These are phyloP conservation scores for Sinosuthora webbiana DNA, from an alignment of 2,113 vertebrate genomes.

Conservation along the genomic window DNA sequence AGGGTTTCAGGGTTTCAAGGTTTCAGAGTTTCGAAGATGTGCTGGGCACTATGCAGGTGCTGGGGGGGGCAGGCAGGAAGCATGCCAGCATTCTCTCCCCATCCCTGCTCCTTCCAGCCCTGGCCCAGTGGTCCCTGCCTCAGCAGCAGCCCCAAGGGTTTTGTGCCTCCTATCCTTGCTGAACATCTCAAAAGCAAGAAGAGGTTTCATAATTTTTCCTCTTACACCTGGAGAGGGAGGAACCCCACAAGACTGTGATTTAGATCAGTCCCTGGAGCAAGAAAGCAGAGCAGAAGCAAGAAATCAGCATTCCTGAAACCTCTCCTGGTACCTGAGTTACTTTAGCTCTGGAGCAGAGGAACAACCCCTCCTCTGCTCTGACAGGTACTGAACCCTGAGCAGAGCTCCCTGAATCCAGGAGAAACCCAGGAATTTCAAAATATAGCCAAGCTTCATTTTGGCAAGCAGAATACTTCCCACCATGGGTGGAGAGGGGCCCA, in stretches of 20 bases:
- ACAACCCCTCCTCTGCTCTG: background rate
- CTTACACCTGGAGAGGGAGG: background rate
- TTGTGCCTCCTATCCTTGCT: background rate
- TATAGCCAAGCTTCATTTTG: background rate
- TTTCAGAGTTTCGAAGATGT: rapidly evolving
- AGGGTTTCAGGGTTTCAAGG: rapidly evolving
- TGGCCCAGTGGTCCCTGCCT: background rate
- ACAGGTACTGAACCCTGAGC: background rate
- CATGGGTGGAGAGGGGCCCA: too few species aligned
- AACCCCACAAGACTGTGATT: background rate
- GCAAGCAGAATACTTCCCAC: background rate
- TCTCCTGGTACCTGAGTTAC: background rate
- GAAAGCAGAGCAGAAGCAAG: background rate
- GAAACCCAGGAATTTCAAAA: background rate
- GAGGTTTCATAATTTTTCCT: background rate
- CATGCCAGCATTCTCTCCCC: background rate
- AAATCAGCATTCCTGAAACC: background rate
- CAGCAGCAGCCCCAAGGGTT: background rate
- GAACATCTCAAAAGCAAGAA: background rate
- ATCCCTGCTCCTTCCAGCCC: background rate
- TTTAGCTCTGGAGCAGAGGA: background rate
- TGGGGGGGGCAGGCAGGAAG: background rate
- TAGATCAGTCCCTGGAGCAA: background rate
- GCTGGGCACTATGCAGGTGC: background rate
- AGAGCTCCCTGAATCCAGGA: background rate